phyloP scores from a whole-genome alignment of 2,888 invertebrate species.

The Azorinus chamasolen region DNA sequence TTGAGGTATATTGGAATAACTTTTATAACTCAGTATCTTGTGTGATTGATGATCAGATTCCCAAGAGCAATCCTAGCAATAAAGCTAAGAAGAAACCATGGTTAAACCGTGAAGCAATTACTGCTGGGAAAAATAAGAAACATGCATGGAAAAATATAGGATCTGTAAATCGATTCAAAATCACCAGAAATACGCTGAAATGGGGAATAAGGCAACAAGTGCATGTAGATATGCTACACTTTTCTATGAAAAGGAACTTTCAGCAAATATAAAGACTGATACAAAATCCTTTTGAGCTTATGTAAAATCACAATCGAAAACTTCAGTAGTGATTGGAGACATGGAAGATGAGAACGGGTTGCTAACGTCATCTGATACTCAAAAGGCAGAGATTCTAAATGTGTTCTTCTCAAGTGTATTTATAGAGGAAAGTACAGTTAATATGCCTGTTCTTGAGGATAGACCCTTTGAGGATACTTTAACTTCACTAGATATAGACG shows the following conservation, averaged over 20 bases:
- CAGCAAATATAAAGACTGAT: neutral
- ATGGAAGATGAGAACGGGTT: neutral
- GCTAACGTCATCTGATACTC: neutral
- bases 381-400: neutral
- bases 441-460: neutral
- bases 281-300: slow-evolving; percentile 6
- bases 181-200: neutral
- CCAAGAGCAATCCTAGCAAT: neutral
- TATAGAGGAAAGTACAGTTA: neutral
- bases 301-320: neutral
- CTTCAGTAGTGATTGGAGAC: neutral
- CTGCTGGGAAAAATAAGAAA: neutral
- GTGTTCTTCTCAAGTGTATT: neutral
- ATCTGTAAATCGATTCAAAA: neutral
- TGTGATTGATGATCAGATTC: neutral
- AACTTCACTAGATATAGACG: neutral
- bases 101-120: neutral
- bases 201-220: neutral
- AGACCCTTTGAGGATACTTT: neutral
- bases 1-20: neutral
- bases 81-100: neutral
- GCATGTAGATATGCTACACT: neutral
- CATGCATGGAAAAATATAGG: slow-evolving; percentile 6
- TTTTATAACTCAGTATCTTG: neutral
- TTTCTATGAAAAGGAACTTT: neutral